Base-by-base conservation (phyloP, 2,888 invertebrate species). In the Drosophila acutilabella region DNA sequence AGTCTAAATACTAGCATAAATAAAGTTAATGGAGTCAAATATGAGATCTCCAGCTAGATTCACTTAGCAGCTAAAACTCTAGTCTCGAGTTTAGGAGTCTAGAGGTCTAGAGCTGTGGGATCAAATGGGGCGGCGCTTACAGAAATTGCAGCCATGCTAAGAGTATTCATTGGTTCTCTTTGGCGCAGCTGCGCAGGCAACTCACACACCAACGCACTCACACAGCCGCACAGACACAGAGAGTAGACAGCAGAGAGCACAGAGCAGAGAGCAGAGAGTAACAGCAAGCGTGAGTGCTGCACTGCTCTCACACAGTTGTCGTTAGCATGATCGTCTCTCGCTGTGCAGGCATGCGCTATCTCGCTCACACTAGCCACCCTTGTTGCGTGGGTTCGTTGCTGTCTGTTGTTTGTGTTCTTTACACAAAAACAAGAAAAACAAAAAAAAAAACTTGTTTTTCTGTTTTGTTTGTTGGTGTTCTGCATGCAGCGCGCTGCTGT, bases 111-210 rank as follows among this genome's bases (percentile, higher is more conserved):
- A 42, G 8, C 59, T 45, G 41, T 45, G 41, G 40, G 75, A 58
- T 57, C 60, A 38, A 66, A 47, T 41, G 56, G 70, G 85, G 85
- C 88, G 85, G 89, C 66, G 89, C 83, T 69, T 71, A 62, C 5
- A n/a, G 11, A 74, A 89, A 84, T 65, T 84, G 88, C 88, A 89
- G 90, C 90, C 90, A 89, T 89, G 75, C 81, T 76, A 68, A 62
- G 72, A 57, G 42, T 51, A 85, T 59, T 66, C 71, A 72, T 82
- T 76, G 80, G 83, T 69, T 74, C 78, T 64, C 57, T 36, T 59
- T 58, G 18, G 26, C 47, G 58, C 69, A 52, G 61, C 64, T 84
- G 62, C 60, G 60, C 60, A 44, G 59, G 23, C 60, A 23, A 67
- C 79, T 83, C 73, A 65, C 41, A 52, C 81, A 40, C 56, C 60